Evolutionary conservation across 2,113 vertebrate genomes (phyloP), one percentile per base, ranked within the genome.

Genomic region (Silurus glanis): DNA sequence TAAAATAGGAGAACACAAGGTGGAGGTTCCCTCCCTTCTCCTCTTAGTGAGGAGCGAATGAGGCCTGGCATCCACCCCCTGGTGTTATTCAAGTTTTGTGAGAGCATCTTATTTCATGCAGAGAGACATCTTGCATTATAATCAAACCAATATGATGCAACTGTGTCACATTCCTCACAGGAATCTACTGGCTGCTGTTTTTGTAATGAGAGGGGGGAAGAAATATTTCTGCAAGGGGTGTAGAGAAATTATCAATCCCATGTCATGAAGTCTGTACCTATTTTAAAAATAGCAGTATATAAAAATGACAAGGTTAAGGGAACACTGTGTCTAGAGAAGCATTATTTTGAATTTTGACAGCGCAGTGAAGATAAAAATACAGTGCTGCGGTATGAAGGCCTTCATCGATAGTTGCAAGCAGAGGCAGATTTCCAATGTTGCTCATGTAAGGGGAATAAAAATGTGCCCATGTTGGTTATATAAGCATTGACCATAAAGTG

Each of bases 81-180:
- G 67, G 72, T 83, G 85, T 83, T 90, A 89, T 91, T 87, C 82
- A 53, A 55, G 85, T 89, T 85, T 66, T 71, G 49, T 90, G 82
- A 87, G 76, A 85, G 87, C 85, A 81, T 88, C 74, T 86, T 10
- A 61, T 86, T 86, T 90, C 84, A 90, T 83, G 86, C 66, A 66
- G 83, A 80, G 19, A 84, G 84, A 86, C 89, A 87, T 87, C 58
- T 67, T 87, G 83, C 82, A 83, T 91, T 86, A 87, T 79, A 88
- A 88, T 91, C 84, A 92, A 88, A 88, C 74, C 87, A 87, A 83
- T 87, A 78, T 83, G 79, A 80, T 86, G 72, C 72, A 83, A 75
- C 87, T 78, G 83, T 86, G 88, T 84, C 83, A 80, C 75, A 89
- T 88, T 83, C 69, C 85, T 80, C 64, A 86, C 67, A 72, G 59